Conservation (phyloP, 1,140 invertebrate genomes). For the Globodera ellingtonae region DNA sequence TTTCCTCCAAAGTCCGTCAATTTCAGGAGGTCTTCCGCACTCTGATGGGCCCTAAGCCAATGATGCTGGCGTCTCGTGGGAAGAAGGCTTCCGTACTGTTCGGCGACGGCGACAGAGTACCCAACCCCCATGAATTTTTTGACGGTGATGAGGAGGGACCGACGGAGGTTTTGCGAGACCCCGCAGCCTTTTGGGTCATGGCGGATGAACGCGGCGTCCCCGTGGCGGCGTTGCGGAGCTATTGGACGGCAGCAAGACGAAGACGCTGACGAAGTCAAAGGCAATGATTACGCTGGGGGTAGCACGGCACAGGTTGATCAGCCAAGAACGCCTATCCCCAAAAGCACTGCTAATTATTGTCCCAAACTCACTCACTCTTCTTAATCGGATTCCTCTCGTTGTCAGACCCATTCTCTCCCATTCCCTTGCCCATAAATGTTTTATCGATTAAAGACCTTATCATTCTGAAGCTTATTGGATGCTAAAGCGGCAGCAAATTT, state of each 20-base stretch:
- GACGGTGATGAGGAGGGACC: background rate
- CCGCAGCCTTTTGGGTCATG: slow-evolving; percentile 5
- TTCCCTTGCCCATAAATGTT: background rate
- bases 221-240: background rate
- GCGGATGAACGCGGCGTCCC: slow-evolving; percentile 9
- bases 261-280: slow-evolving; percentile 7
- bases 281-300: background rate
- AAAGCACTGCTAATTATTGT: too few relatives aligned
- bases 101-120: background rate
- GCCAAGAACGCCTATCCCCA: background rate
- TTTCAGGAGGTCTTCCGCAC: slow-evolving; percentile 37
- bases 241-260: slow-evolving; percentile 3
- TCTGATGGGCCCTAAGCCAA: slow-evolving; percentile 31
- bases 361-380: too few relatives aligned
- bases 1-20: background rate
- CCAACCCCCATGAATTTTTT: background rate
- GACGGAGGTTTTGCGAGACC: background rate
- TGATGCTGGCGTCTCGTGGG: slow-evolving; percentile 29
- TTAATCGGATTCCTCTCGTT: background rate
- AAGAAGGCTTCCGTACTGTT: slow-evolving; percentile 23
- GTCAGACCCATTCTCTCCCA: background rate
- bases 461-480: too few relatives aligned
- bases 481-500: too few relatives aligned
- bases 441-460: too few relatives aligned
- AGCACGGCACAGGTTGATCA: background rate